phyloP scores from a whole-genome alignment of 2,113 vertebrate species.

The Thunnus maccoyii region DNA sequence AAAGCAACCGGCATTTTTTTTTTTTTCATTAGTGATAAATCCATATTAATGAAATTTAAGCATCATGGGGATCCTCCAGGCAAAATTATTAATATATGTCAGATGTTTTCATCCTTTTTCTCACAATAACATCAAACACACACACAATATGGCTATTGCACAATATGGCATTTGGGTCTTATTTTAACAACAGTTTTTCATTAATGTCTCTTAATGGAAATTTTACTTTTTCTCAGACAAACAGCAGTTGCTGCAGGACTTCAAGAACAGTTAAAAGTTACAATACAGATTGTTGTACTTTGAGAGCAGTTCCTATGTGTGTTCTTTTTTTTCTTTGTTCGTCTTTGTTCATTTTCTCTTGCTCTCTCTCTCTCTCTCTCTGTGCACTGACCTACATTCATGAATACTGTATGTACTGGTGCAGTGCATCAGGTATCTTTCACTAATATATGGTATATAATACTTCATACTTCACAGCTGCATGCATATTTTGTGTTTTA shows the following conservation, averaged over 20 bases:
- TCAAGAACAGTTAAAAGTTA: slow-evolving; percentile 32
- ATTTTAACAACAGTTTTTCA: slow-evolving; percentile 14
- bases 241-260: slow-evolving; percentile 15
- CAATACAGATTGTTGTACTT: slow-evolving; percentile 22
- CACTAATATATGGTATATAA: neutral
- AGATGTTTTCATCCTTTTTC: slow-evolving; percentile 1
- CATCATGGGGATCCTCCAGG: neutral
- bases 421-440: neutral
- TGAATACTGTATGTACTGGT: slow-evolving; percentile 16
- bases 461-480: slow-evolving; percentile 20
- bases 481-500: slow-evolving; percentile 21
- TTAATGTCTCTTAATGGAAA: slow-evolving; percentile 10
- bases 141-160: neutral
- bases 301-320: slow-evolving; percentile 15
- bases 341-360: neutral
- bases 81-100: slow-evolving; percentile 1
- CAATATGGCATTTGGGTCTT: slow-evolving; percentile 5
- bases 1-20: neutral
- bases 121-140: slow-evolving; percentile 11
- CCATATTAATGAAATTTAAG: neutral
- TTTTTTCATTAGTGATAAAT: slow-evolving; percentile 10
- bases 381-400: slow-evolving; percentile 55
- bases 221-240: slow-evolving; percentile 4
- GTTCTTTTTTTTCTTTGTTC: neutral
- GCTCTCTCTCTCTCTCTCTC: neutral